These are phyloP conservation scores for Enteromius argenteus DNA, from an alignment of 2,797 vertebrate species.

Conservation along the genomic window DNA sequence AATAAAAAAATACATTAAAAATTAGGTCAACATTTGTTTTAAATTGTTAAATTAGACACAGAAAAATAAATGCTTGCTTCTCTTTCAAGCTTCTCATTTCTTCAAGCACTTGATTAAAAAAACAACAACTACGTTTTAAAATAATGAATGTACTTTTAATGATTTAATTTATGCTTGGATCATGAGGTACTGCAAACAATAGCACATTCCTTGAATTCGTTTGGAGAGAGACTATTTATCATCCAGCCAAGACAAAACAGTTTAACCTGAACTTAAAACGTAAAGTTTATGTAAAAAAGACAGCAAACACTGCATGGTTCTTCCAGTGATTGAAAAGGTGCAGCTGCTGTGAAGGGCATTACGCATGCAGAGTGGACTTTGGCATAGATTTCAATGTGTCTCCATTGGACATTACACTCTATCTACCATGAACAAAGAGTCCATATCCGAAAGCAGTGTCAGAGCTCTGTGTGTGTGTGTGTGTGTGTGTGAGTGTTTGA, in stretches of 20 bases:
- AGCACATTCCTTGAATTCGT: background rate
- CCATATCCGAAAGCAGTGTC: background rate
- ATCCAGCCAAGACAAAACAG: slow-evolving; percentile 1
- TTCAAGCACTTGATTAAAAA: background rate
- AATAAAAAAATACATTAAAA: background rate
- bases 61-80: background rate
- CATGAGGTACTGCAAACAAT: background rate
- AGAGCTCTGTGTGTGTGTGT: background rate
- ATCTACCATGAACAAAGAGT: slow-evolving; percentile 11
- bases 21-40: background rate
- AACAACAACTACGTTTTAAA: background rate
- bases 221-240: slow-evolving; percentile 5
- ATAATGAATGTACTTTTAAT: background rate
- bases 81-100: background rate
- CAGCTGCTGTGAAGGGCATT: slow-evolving; percentile 30
- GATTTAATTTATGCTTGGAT: slow-evolving; percentile 3
- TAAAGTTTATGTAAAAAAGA: slow-evolving; percentile 4
- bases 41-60: background rate
- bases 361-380: slow-evolving; percentile 17
- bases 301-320: background rate
- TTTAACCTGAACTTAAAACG: background rate
- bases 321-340: slow-evolving; percentile 22
- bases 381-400: slow-evolving; percentile 2
- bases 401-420: background rate
- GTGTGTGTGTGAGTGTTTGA: background rate